Conservation (phyloP, 2,888 invertebrate genomes). For the Gymnocheta viridis region DNA sequence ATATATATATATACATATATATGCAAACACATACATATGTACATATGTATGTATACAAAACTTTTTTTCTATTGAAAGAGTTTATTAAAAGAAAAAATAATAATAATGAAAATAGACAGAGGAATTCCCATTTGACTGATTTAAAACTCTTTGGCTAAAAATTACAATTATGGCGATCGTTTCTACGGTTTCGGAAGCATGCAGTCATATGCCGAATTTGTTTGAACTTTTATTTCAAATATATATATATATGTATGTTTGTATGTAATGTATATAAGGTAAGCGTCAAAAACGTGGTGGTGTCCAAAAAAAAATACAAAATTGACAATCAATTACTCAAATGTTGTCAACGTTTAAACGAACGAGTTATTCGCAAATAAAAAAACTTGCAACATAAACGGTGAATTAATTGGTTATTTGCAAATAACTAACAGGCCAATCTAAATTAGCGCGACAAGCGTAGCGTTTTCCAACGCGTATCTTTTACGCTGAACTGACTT, state of each 20-base stretch:
- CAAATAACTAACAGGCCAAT: too few relatives aligned
- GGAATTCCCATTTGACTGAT: slow-evolving; percentile 66
- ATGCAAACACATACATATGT: neutral
- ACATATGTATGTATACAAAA: neutral
- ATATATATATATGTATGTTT: neutral
- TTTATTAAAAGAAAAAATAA: slow-evolving; percentile 20
- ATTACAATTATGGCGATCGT: slow-evolving; percentile 75
- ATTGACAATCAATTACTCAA: too few relatives aligned
- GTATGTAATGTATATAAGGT: neutral
- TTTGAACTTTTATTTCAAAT: neutral
- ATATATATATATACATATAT: neutral
- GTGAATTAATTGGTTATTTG: too few relatives aligned
- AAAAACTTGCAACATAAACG: too few relatives aligned
- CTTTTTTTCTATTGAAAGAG: neutral
- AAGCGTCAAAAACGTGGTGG: neutral
- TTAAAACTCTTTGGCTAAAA: slow-evolving; percentile 28
- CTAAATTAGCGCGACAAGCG: too few relatives aligned
- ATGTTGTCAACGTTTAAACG: too few relatives aligned
- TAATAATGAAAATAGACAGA: slow-evolving; percentile 47
- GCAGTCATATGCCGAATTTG: slow-evolving; percentile 67
- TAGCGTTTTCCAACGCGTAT: too few relatives aligned
- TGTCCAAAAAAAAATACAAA: too few relatives aligned
- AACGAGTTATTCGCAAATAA: too few relatives aligned
- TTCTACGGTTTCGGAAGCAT: slow-evolving; percentile 80
- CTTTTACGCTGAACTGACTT: too few relatives aligned